Conservation (phyloP, 2,888 invertebrate genomes). For the Pogonocherus hispidulus region DNA sequence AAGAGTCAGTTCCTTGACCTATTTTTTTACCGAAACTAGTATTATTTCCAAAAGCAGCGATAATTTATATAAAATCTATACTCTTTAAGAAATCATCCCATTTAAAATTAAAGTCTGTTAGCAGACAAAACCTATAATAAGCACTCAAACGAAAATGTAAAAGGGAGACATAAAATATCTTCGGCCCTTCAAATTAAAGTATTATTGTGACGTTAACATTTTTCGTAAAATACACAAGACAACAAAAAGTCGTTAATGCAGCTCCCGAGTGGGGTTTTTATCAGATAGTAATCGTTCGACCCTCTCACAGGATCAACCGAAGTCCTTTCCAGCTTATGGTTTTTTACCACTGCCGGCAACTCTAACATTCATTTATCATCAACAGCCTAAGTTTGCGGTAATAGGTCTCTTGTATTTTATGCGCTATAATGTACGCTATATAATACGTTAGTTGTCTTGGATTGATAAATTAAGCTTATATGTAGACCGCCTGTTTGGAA, state of each 20-base stretch:
- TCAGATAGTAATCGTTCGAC: constrained; percentile 55
- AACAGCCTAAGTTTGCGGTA: constrained; percentile 31
- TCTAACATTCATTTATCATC: constrained; percentile 64
- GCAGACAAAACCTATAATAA: no score
- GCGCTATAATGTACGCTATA: constrained; percentile 26
- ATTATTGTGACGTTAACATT: constrained; percentile 54
- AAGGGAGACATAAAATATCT: no score
- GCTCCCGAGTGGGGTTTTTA: constrained; percentile 49
- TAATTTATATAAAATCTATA: no score
- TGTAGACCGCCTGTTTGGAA: constrained; percentile 19
- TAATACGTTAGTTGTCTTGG: constrained; percentile 31
- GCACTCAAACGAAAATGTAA: no score
- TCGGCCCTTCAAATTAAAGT: constrained; percentile 47
- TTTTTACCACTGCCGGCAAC: constrained; percentile 58
- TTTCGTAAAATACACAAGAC: constrained; percentile 42
- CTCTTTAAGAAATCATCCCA: no score
- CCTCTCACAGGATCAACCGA: constrained; percentile 54
- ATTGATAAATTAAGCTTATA: constrained; percentile 32
- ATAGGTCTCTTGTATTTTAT: constrained; percentile 29
- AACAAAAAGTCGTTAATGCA: constrained; percentile 57
- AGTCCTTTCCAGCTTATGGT: constrained; percentile 58
- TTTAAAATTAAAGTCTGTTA: no score
- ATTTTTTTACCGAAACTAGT: no score
- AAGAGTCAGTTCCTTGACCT: no score
- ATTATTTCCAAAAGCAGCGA: no score